These are phyloP conservation scores for Saguinus imperator DNA, from an alignment of 2,113 vertebrate genomes.

Conservation along the genomic window DNA sequence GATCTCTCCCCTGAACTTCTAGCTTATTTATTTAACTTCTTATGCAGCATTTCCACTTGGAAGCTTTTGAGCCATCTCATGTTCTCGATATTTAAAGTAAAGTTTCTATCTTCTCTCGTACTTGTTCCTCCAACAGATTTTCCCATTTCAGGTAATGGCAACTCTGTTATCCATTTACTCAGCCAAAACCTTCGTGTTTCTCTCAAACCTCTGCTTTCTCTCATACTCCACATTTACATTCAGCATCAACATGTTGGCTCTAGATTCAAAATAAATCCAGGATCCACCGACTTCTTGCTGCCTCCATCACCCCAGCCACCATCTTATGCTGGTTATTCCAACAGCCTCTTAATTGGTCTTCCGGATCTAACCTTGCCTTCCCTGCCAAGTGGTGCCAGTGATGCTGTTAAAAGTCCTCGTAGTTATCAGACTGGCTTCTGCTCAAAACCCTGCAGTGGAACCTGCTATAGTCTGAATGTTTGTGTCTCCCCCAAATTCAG, in stretches of 20 bases:
- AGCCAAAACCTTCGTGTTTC: neutral
- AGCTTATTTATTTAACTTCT: neutral
- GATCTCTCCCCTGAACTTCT: neutral
- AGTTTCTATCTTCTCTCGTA: neutral
- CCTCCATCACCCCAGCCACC: neutral
- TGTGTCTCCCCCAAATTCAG: neutral
- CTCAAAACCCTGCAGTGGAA: neutral
- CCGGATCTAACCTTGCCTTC: rapidly evolving
- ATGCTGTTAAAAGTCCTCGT: neutral
- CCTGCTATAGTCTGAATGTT: neutral
- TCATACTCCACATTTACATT: neutral
- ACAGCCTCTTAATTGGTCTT: rapidly evolving
- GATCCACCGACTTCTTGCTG: neutral
- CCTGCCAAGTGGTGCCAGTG: neutral
- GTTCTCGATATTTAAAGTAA: neutral
- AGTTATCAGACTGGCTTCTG: neutral
- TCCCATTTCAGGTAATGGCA: neutral
- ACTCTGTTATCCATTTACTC: neutral
- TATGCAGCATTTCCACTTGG: neutral
- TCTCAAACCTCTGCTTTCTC: too few relatives aligned
- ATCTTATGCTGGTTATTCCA: neutral
- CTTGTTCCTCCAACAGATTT: neutral
- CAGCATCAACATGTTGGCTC: neutral
- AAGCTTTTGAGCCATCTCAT: neutral
- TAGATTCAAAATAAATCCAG: neutral